Evolutionary conservation across 2,113 vertebrate genomes (phyloP).

Genomic region (Myrmecobius fasciatus): DNA sequence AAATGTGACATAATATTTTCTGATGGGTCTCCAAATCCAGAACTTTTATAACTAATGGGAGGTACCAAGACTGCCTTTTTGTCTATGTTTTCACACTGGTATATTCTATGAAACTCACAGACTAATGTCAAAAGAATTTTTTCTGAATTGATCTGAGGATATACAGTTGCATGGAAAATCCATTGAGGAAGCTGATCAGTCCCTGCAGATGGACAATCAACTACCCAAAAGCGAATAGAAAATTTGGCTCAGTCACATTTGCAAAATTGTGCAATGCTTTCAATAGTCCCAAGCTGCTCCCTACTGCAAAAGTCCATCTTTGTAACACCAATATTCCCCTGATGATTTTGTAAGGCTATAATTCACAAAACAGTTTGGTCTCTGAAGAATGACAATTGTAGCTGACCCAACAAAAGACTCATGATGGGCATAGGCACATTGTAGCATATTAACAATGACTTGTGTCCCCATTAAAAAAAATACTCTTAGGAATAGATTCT

Average conservation of each 20-base stretch:
- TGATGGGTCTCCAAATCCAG: neutral
- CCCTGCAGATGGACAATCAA: neutral
- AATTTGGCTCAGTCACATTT: neutral
- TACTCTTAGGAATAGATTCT: neutral
- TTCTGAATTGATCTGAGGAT: constrained; percentile 46
- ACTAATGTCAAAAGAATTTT: constrained; percentile 16
- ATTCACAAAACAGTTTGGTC: neutral
- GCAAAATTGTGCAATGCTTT: neutral
- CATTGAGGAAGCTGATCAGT: neutral
- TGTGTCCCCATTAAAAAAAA: neutral
- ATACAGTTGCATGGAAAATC: constrained; percentile 38
- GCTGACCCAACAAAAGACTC: neutral
- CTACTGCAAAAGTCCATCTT: neutral
- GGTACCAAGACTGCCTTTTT: neutral
- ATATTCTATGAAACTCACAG: neutral
- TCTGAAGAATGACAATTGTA: neutral
- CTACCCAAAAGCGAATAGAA: neutral
- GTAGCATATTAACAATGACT: neutral
- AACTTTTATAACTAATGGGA: neutral
- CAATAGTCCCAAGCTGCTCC: neutral
- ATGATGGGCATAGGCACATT: neutral
- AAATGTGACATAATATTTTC: neutral
- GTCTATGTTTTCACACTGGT: neutral
- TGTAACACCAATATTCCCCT: neutral
- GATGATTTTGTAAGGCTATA: neutral